Conservation (phyloP, 2,888 invertebrate genomes). For the Cetonia aurata region DNA sequence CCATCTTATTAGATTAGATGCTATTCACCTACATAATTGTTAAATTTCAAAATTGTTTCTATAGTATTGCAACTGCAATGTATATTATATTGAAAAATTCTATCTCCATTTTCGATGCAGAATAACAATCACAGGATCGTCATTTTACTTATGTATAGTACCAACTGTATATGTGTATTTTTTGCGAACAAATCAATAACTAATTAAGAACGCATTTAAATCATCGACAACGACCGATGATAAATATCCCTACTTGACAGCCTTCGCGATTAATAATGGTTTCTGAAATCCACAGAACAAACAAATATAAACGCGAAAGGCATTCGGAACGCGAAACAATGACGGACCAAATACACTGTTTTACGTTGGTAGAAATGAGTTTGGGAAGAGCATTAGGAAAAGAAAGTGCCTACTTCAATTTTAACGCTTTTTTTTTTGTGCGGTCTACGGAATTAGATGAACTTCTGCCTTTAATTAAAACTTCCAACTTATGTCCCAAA, state of each 20-base stretch:
- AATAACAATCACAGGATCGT: too few relatives aligned
- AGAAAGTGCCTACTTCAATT: neutral
- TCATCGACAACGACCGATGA: slow-evolving; percentile 32
- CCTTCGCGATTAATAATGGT: slow-evolving; percentile 27
- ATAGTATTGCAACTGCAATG: too few relatives aligned
- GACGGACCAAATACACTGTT: neutral
- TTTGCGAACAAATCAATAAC: slow-evolving; percentile 18
- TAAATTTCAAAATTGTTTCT: too few relatives aligned
- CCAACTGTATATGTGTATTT: too few relatives aligned
- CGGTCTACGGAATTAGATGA: neutral
- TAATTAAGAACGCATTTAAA: slow-evolving; percentile 35
- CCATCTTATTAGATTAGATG: too few relatives aligned
- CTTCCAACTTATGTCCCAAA: neutral
- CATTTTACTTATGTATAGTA: too few relatives aligned
- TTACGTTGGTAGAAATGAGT: slow-evolving; percentile 9
- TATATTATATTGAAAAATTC: too few relatives aligned
- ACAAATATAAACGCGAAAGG: slow-evolving; percentile 17
- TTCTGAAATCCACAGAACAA: slow-evolving; percentile 13
- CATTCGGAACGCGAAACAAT: slow-evolving; percentile 2
- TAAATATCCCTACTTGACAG: slow-evolving; percentile 34
- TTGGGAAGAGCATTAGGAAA: neutral
- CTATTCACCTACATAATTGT: too few relatives aligned
- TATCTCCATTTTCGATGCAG: too few relatives aligned
- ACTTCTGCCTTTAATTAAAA: slow-evolving; percentile 1
- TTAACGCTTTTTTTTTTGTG: neutral